A percentile compares a stretch with the other conserved stretches of the same genome.
Evolutionary conservation across 2,797 vertebrate genomes (phyloP).

Genomic region (Poecilia velifera): DNA sequence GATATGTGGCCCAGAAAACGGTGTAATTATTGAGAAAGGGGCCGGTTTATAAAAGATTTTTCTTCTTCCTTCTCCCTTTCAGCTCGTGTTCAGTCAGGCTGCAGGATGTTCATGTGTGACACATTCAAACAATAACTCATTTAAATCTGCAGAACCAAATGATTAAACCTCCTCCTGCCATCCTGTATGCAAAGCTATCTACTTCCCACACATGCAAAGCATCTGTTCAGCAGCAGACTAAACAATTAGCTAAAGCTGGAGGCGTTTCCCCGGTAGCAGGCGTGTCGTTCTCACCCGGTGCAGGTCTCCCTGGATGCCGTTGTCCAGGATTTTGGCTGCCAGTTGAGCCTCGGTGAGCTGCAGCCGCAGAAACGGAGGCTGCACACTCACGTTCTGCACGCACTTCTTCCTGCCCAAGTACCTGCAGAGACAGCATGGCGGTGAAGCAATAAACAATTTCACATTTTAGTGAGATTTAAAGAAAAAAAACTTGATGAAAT

Average conservation of each 20-base stretch:
- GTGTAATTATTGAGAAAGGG: too few species aligned
- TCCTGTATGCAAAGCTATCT: constrained; percentile 1
- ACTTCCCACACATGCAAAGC: background rate
- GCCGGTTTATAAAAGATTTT: too few species aligned
- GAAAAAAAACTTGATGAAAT: too few species aligned
- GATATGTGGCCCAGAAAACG: too few species aligned
- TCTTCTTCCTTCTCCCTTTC: too few species aligned
- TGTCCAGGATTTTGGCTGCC: constrained; percentile 94
- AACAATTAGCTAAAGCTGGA: background rate
- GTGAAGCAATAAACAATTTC: too few species aligned
- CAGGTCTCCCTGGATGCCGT: constrained; percentile 93
- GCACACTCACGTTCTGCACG: constrained; percentile 85
- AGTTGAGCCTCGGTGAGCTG: constrained; percentile 89
- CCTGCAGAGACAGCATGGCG: constrained; percentile 65
- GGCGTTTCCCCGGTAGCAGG: background rate
- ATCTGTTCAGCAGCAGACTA: background rate
- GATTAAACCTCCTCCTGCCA: background rate
- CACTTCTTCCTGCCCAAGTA: constrained; percentile 90
- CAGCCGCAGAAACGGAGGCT: constrained; percentile 90
- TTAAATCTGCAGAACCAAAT: background rate
- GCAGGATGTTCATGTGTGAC: background rate
- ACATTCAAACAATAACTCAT: background rate
- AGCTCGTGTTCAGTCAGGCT: background rate
- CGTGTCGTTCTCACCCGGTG: constrained; percentile 75
- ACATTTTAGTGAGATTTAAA: too few species aligned